Evolutionary conservation across 2,113 vertebrate genomes (phyloP).

Genomic region (Dipodomys merriami): DNA sequence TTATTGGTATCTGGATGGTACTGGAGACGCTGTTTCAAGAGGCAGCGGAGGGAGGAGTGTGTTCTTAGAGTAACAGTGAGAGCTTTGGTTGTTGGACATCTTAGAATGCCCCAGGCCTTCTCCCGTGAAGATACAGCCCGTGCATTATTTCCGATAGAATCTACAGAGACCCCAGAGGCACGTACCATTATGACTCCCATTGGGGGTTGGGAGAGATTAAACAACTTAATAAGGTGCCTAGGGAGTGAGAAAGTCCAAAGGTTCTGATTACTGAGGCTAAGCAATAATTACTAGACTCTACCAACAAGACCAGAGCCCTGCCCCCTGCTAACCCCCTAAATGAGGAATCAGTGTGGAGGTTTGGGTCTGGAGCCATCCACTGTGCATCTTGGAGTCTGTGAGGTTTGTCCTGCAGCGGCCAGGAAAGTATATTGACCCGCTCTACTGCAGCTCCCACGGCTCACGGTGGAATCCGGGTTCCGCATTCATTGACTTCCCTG

Average conservation of each 20-base stretch:
- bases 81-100: not conserved
- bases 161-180: not conserved
- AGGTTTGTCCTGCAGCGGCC: not conserved
- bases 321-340: no score
- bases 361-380: not conserved
- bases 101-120: not conserved
- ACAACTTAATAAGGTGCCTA: not conserved
- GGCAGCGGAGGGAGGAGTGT: not conserved
- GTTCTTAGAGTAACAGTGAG: not conserved
- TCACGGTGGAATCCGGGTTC: not conserved
- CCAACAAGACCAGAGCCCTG: no score
- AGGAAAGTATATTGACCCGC: not conserved
- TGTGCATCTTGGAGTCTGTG: not conserved
- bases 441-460: not conserved
- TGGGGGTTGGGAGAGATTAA: not conserved
- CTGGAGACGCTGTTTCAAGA: constrained; percentile 18
- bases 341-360: not conserved
- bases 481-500: not conserved
- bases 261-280: not conserved
- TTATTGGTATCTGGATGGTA: not conserved
- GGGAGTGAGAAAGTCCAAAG: not conserved
- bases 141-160: not conserved
- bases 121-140: not conserved
- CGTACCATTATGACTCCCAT: not conserved
- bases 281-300: not conserved